phyloP scores from a whole-genome alignment of 2,888 invertebrate genomes.

The Fragum fragum region DNA sequence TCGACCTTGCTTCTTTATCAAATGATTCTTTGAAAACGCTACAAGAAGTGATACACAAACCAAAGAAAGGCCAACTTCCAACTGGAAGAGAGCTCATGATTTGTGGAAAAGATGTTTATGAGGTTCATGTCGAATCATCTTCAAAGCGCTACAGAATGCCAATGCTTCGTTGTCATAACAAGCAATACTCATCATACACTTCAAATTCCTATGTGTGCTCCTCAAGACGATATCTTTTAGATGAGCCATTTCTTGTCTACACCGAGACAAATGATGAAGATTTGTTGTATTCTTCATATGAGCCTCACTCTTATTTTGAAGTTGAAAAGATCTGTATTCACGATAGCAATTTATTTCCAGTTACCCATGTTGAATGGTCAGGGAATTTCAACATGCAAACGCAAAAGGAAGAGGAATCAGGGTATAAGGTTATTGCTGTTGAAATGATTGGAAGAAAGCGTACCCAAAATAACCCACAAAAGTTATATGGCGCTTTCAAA shows the following conservation, averaged over 20 bases:
- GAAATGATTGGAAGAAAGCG: neutral
- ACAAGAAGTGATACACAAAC: neutral
- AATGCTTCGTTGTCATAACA: neutral
- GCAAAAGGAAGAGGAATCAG: neutral
- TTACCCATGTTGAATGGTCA: neutral
- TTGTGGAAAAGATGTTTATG: neutral
- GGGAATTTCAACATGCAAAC: neutral
- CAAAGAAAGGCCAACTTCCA: neutral
- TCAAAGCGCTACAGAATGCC: constrained; percentile 13
- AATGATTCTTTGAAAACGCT: neutral
- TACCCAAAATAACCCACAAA: too few species aligned
- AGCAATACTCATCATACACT: neutral
- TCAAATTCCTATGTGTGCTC: neutral
- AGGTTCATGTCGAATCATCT: neutral
- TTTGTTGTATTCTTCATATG: neutral
- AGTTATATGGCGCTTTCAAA: neutral
- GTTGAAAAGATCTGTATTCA: neutral
- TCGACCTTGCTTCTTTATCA: constrained; percentile 34
- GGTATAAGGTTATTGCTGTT: neutral
- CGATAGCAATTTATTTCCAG: neutral
- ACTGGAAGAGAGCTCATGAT: neutral
- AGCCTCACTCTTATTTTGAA: neutral
- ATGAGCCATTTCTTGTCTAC: neutral
- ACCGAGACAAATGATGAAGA: neutral
- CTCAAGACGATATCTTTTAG: neutral